phyloP scores from a whole-genome alignment of 2,113 vertebrate species.

The Callipepla californica region DNA sequence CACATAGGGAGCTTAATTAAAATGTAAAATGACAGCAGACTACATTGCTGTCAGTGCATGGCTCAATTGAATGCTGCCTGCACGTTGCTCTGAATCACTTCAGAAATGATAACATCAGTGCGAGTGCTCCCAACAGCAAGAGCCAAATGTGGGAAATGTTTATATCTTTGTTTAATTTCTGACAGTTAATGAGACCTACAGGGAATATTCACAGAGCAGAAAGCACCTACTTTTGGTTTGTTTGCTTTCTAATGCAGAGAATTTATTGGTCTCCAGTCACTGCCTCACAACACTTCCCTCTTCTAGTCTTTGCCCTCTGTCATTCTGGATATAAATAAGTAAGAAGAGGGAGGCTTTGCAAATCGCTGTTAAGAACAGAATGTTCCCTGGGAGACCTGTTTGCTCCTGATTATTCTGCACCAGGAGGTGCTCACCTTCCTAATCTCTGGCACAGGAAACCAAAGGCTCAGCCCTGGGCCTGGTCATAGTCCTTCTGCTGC shows the following conservation, averaged over 20 bases:
- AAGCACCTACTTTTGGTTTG: constrained; percentile 32
- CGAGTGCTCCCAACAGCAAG: constrained; percentile 21
- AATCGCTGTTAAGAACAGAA: not conserved
- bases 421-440: not conserved
- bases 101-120: constrained; percentile 31
- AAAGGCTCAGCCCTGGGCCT: not conserved
- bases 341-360: not conserved
- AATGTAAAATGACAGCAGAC: not conserved
- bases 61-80: not conserved
- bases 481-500: accelerated
- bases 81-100: constrained; percentile 17
- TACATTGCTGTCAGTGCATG: not conserved
- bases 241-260: constrained; percentile 29
- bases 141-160: not conserved
- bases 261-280: constrained; percentile 32
- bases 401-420: not conserved
- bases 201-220: constrained; percentile 37
- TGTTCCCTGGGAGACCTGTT: not conserved
- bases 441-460: not conserved
- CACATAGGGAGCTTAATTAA: constrained; percentile 10
- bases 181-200: constrained; percentile 59
- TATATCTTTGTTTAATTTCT: constrained; percentile 37
- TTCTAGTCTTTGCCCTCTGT: constrained; percentile 10
- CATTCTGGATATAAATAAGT: not conserved
- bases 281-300: not conserved